These are phyloP conservation scores for Crossaster papposus DNA, from an alignment of 53 echinoderm and acorn worm species.

Conservation along the genomic window DNA sequence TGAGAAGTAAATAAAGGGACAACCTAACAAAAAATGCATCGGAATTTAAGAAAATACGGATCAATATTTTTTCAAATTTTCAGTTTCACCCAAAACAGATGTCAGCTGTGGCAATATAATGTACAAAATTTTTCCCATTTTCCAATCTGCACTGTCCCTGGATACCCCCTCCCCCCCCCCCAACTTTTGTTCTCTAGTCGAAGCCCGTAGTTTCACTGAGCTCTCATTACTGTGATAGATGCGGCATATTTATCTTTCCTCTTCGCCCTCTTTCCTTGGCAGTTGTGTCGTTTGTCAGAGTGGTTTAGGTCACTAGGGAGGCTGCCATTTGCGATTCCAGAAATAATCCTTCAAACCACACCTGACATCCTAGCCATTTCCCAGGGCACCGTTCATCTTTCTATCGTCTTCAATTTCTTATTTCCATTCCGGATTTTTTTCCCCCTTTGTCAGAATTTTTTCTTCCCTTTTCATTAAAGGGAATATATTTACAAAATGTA, in stretches of 20 bases:
- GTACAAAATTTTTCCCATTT: not conserved
- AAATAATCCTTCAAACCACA: slow-evolving; percentile 11
- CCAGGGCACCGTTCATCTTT: slow-evolving; percentile 42
- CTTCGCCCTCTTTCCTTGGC: not conserved
- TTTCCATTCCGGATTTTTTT: not conserved
- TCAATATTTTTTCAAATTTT: not conserved
- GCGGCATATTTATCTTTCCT: slow-evolving; percentile 16
- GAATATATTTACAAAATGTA: no score
- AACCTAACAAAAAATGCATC: no score
- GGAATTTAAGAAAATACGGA: not conserved
- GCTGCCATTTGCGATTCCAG: not conserved
- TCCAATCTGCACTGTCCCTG: not conserved
- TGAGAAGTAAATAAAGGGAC: no score
- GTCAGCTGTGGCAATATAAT: slow-evolving; percentile 14
- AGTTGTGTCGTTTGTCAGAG: slow-evolving; percentile 5
- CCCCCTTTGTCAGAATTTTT: not conserved
- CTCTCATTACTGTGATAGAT: not conserved
- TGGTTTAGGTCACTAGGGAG: not conserved
- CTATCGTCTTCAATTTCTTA: slow-evolving; percentile 55
- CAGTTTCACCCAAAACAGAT: not conserved
- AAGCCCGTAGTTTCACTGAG: not conserved
- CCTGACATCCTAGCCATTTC: not conserved
- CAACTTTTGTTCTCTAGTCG: not conserved
- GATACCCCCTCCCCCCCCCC: not conserved
- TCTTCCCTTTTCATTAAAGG: not conserved